Evolutionary conservation across 2,888 invertebrate genomes (phyloP), one percentile per base, ranked within the genome.

Genomic region (Athalia circularis): DNA sequence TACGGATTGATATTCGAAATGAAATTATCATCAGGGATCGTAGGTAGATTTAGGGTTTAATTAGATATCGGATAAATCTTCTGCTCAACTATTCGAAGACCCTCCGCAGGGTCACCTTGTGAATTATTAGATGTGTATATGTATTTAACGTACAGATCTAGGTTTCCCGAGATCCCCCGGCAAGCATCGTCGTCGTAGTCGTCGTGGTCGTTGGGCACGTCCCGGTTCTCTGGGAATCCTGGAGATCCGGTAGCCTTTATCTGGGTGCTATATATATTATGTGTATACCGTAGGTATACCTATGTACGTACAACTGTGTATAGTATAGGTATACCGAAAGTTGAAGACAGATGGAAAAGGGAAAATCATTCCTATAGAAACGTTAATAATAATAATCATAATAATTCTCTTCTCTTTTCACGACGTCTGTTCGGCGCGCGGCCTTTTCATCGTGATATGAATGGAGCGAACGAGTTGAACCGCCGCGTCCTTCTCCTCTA

Each of bases 381-480:
- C 84, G 85, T 86, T 89, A 88, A 89, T 89, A 88, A 89, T 88
- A 86, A 89, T 89, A 88, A 89, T 89, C 87, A 89, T 89, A 88
- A 89, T 89, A 88, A 88, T 89, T 89, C 87, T 83, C 88, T 86
- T 86, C 87, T 87, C 88, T 87, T 88, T 87, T 88, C 87, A 88
- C 86, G 85, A 86, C 81, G 86, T 86, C 87, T 88, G 88, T 87
- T 87, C 86, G 86, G 80, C 79, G 80, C 80, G 84, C 84, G 84
- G 87, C 84, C 89, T 90, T 90, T 90, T 89, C 89, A 89, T 88
- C 84, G 84, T 81, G 81, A 86, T 86, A 85, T 89, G 88, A 90
- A 90, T 90, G 87, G 88, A 84, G 85, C 87, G 89, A 89, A 89
- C 90, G 90, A 90, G 89, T 90, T 90, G 89, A 89, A 88, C 87